phyloP scores from a whole-genome alignment of 2,888 invertebrate genomes.

The Abscondita cerata region DNA sequence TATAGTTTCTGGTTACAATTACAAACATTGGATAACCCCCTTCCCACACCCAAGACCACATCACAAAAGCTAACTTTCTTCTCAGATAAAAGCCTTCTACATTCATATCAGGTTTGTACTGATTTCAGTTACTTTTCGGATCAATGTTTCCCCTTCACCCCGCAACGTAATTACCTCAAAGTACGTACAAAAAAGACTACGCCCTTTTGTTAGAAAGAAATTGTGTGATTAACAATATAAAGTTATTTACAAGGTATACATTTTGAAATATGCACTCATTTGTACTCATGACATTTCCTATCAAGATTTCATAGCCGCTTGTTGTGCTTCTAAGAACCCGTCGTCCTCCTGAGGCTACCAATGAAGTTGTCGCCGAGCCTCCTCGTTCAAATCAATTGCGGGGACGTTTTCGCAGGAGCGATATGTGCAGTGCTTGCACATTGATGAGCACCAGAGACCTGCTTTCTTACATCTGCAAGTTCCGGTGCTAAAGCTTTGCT shows the following conservation, averaged over 20 bases:
- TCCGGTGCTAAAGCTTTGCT: too few species aligned
- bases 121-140: too few species aligned
- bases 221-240: neutral
- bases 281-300: neutral
- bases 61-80: too few species aligned
- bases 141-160: too few species aligned
- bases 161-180: neutral
- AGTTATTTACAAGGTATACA: neutral
- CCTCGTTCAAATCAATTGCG: neutral
- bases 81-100: neutral
- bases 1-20: neutral
- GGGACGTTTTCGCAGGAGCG: neutral
- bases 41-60: neutral
- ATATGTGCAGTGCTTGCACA: neutral
- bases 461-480: neutral
- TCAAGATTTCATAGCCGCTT: neutral
- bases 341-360: too few species aligned
- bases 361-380: neutral
- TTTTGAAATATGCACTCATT: neutral
- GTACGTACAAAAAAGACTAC: neutral
- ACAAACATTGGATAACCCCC: neutral
- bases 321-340: neutral
- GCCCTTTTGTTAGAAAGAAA: neutral
- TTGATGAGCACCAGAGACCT: neutral
- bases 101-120: too few species aligned